phyloP scores from a whole-genome alignment of 2,888 invertebrate species.

The Agrotis segetum region DNA sequence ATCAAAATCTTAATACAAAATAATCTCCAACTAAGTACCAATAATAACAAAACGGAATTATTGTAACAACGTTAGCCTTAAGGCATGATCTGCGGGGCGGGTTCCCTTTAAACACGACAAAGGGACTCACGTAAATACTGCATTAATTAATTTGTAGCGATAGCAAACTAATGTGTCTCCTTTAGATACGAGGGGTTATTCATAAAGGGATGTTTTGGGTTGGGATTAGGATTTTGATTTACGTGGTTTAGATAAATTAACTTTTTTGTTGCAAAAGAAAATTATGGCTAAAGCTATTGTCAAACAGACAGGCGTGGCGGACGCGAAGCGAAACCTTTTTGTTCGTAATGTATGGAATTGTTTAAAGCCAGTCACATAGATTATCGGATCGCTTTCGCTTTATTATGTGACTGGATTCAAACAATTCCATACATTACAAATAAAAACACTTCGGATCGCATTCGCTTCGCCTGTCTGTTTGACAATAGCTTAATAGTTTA shows the following conservation, averaged over 20 bases:
- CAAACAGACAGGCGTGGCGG: no score
- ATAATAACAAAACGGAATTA: constrained; percentile 44
- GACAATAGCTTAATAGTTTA: no score
- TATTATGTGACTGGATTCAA: no score
- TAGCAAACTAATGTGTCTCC: constrained; percentile 63
- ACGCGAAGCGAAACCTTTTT: no score
- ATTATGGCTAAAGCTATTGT: no score
- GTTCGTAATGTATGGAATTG: no score
- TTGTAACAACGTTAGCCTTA: constrained; percentile 67
- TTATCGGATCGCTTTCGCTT: no score
- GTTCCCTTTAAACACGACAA: constrained; percentile 79
- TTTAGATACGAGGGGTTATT: constrained; percentile 15
- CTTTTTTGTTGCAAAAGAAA: background rate
- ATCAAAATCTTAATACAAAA: constrained; percentile 23
- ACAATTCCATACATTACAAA: no score
- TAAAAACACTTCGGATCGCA: no score
- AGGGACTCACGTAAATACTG: constrained; percentile 83
- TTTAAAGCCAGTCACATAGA: no score
- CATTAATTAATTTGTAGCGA: constrained; percentile 86
- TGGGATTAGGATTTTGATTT: constrained; percentile 1
- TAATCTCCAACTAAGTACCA: constrained; percentile 27
- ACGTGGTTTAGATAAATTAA: background rate
- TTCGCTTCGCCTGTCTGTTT: no score
- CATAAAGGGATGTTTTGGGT: background rate
- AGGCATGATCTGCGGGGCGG: constrained; percentile 70